phyloP scores from a whole-genome alignment of 2,113 vertebrate genomes.

The Colius striatus region DNA sequence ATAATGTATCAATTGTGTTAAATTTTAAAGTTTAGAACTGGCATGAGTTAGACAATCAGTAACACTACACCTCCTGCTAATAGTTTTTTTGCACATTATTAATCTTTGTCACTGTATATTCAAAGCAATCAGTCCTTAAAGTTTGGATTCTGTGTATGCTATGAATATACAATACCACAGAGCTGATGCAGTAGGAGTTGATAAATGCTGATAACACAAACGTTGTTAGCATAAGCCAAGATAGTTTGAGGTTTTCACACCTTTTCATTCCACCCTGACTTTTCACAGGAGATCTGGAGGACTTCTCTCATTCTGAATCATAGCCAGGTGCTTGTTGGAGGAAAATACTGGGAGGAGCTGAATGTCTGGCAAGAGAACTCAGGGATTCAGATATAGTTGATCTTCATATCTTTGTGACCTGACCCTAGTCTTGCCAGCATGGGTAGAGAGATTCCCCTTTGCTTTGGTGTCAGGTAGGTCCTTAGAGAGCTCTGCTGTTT shows the following conservation, averaged over 20 bases:
- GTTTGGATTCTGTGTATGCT: accelerated
- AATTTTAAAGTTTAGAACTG: background rate
- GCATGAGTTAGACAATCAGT: background rate
- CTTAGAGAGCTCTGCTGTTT: background rate
- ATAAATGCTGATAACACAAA: background rate
- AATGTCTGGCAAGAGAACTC: background rate
- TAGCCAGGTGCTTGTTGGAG: background rate
- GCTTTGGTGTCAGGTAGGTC: background rate
- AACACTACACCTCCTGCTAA: background rate
- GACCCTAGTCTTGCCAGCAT: background rate
- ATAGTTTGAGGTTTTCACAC: background rate
- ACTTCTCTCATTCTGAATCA: background rate
- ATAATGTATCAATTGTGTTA: background rate
- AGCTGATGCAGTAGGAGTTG: background rate
- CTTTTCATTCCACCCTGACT: background rate
- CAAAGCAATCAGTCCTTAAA: background rate
- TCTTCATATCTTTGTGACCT: background rate
- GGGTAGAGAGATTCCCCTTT: background rate
- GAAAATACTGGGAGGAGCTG: background rate
- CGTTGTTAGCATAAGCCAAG: background rate
- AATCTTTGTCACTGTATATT: background rate
- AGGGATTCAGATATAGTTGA: background rate
- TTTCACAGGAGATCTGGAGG: background rate
- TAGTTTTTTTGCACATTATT: background rate
- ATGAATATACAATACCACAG: background rate